A percentile compares a stretch with the other conserved stretches of the same genome.
Conservation (phyloP, 2,797 vertebrate genomes). For the Steatocranus sp. region DNA sequence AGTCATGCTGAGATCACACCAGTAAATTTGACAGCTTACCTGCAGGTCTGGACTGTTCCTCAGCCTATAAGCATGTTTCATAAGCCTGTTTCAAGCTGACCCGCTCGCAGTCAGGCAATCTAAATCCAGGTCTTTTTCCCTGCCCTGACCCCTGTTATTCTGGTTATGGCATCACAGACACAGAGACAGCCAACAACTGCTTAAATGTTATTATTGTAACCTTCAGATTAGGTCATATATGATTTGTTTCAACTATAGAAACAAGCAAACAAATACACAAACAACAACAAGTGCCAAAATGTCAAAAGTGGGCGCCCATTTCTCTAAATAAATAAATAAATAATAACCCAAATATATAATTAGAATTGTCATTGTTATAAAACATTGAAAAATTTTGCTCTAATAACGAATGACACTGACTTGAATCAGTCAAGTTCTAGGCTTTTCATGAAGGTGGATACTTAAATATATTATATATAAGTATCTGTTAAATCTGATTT, state of each 20-base stretch:
- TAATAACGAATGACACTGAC: fast-evolving
- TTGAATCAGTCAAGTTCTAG: background rate
- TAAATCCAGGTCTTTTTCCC: conserved; percentile 21
- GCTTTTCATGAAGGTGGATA: background rate
- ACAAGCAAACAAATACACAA: background rate
- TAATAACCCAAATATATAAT: background rate
- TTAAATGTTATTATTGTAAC: background rate
- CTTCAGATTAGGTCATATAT: background rate
- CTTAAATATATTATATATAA: background rate
- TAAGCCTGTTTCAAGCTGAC: conserved; percentile 34
- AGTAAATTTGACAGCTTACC: background rate
- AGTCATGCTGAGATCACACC: background rate
- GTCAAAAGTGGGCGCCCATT: background rate
- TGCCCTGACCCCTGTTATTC: conserved; percentile 5
- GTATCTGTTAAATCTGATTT: fast-evolving
- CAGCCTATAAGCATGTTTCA: conserved; percentile 41
- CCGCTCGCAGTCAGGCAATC: background rate
- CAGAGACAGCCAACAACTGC: background rate
- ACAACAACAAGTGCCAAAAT: background rate
- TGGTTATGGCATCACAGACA: conserved; percentile 2
- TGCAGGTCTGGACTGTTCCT: background rate
- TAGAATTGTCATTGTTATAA: background rate
- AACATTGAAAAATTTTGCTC: fast-evolving
- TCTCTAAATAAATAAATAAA: background rate
- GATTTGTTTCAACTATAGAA: background rate